Evolutionary conservation across 2,113 vertebrate genomes (phyloP).

Genomic region (Urocynchramus pylzowi): DNA sequence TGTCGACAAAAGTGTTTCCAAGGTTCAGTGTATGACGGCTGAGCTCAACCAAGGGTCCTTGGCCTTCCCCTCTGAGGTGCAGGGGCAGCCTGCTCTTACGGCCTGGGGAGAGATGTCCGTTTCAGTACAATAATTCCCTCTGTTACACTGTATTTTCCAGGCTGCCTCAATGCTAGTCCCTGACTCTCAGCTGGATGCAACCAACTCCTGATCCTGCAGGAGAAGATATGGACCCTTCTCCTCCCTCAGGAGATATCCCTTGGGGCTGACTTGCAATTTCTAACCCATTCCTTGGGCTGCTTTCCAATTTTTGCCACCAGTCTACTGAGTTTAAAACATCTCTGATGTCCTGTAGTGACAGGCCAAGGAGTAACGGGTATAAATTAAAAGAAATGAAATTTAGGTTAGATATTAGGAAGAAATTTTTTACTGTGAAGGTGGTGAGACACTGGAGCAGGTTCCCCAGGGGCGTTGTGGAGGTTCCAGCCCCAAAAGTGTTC

Average conservation of each 20-base stretch:
- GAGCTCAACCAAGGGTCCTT: constrained; percentile 78
- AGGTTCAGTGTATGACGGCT: constrained; percentile 75
- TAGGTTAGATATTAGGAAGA: no score
- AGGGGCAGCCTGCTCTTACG: constrained; percentile 73
- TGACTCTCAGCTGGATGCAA: background rate
- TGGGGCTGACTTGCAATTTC: background rate
- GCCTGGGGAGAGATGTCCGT: constrained; percentile 66
- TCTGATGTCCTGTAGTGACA: background rate
- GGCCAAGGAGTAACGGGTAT: background rate
- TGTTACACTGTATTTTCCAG: background rate
- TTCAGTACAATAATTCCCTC: background rate
- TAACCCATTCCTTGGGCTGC: background rate
- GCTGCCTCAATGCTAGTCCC: background rate
- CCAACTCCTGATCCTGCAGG: background rate
- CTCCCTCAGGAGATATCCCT: background rate
- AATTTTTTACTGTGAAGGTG: no score
- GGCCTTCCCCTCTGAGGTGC: constrained; percentile 77
- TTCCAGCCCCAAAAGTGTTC: no score
- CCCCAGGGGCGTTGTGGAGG: no score
- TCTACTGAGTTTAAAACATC: background rate
- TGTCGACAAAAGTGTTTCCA: constrained; percentile 74
- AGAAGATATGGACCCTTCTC: background rate
- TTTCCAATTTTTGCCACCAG: background rate
- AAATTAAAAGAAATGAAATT: background rate
- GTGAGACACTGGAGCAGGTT: no score